Base-by-base conservation (phyloP, 2,888 invertebrate species). In the Dolichomitus sp. region DNA sequence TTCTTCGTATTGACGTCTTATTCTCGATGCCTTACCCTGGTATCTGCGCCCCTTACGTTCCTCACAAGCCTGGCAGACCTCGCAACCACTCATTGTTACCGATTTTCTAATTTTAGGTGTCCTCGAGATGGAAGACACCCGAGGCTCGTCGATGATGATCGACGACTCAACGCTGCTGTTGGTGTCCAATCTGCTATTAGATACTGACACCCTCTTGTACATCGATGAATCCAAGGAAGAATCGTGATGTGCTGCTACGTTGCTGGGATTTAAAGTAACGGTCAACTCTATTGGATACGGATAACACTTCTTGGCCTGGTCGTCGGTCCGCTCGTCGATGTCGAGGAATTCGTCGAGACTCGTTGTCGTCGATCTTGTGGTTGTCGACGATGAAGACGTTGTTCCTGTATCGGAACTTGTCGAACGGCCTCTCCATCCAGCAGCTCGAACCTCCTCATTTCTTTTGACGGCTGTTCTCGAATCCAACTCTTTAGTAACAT, bases 251-350 rank as follows among this genome's bases (percentile, higher is more conserved):
- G 68, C 80, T 65, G 63, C 69, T 50, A 63, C 54, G 70, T 80
- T 78, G 68, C 63, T 73, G 57, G 68, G 57, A 59, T 82, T 65
- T 33, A 17, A 59, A 2, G 2, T 59, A n/a, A 30, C 45, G 48
- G 57, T 50, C 45, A 57, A 74, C 59, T 77, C 70, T 19, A 63
- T 75, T 42, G 57, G 78, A 76, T 73, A 78, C 74, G 84, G 83
- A 84, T 80, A 85, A 80, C 59, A 84, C 54, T 59, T 82, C 63
- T 63, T 75, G 75, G 69, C 81, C 78, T 81, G 30, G 66, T 85
- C 81, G 75, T 84, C 81, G 80, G 83, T 87, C 82, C 81, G 86
- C 81, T 81, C 48, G 65, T 69, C 83, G 14, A 54, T 80, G 72
- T 78, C 61, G 33, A n/a, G 19, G n/a, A 61, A 11, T 23, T 72